These are phyloP conservation scores for Pseudococcus jackbeardsleyi DNA, from an alignment of 2,888 invertebrate species.

Conservation along the genomic window DNA sequence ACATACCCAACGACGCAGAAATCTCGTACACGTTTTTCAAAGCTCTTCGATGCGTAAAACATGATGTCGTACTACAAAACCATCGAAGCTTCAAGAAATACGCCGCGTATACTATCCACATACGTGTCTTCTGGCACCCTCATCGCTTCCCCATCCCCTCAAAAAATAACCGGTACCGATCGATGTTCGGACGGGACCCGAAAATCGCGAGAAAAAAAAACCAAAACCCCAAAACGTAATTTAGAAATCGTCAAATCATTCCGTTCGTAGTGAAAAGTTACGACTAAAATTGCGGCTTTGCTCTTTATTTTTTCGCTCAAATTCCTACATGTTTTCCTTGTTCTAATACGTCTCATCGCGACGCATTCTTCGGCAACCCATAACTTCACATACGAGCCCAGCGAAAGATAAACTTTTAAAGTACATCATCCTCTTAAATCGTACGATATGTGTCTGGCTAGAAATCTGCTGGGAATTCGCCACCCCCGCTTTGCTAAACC, in stretches of 20 bases:
- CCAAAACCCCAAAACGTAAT: constrained; percentile 2
- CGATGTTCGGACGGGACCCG: neutral
- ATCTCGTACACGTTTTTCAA: neutral
- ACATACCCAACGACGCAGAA: neutral
- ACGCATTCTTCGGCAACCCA: neutral
- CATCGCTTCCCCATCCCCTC: neutral
- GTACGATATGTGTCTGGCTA: constrained; percentile 44
- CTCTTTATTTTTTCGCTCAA: neutral
- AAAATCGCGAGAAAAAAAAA: constrained; percentile 8
- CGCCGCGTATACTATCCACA: too few relatives aligned
- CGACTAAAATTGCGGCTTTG: neutral
- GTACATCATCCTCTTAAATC: constrained; percentile 46
- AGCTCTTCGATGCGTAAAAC: neutral
- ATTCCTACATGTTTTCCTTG: neutral
- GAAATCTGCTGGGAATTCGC: constrained; percentile 24
- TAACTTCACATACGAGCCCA: constrained; percentile 7
- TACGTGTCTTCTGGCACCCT: neutral
- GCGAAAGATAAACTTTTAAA: constrained; percentile 47
- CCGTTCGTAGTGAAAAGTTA: constrained; percentile 24
- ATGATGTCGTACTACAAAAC: neutral
- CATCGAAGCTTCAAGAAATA: neutral
- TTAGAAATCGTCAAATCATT: constrained; percentile 37
- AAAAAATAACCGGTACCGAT: neutral
- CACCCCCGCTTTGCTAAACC: neutral
- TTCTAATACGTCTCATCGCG: neutral